Evolutionary conservation across 2,888 invertebrate genomes (phyloP).

Genomic region (Acanthoscelides obtectus): DNA sequence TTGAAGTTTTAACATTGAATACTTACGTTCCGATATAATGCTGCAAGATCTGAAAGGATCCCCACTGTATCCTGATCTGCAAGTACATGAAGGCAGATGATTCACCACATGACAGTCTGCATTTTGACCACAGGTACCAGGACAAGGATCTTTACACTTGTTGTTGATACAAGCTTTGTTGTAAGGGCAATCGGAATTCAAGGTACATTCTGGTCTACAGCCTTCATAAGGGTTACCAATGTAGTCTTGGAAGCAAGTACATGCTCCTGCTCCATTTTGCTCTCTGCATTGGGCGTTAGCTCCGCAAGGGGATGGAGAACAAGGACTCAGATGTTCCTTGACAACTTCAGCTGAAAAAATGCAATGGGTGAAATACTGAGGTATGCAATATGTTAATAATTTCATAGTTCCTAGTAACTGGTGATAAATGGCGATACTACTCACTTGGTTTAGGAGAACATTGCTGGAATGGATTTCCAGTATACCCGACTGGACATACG

Average conservation of each 20-base stretch:
- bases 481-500: slow-evolving; percentile 60
- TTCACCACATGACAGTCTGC: slow-evolving; percentile 72
- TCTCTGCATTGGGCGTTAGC: slow-evolving; percentile 68
- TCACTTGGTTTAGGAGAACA: slow-evolving; percentile 46
- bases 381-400: too few relatives aligned
- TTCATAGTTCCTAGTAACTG: not conserved
- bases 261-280: slow-evolving; percentile 61
- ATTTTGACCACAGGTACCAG: slow-evolving; percentile 71
- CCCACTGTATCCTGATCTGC: slow-evolving; percentile 67
- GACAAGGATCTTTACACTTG: slow-evolving; percentile 75
- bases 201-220: slow-evolving; percentile 69
- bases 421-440: slow-evolving; percentile 5
- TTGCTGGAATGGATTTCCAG: slow-evolving; percentile 72
- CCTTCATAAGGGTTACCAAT: slow-evolving; percentile 75
- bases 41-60: slow-evolving; percentile 37
- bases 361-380: not conserved
- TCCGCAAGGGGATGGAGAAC: slow-evolving; percentile 74
- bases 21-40: slow-evolving; percentile 33
- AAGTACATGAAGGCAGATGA: slow-evolving; percentile 65
- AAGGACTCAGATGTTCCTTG: slow-evolving; percentile 55
- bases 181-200: slow-evolving; percentile 67
- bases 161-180: slow-evolving; percentile 66
- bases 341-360: slow-evolving; percentile 56
- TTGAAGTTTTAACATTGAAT: slow-evolving; percentile 47
- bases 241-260: slow-evolving; percentile 66